Percentiles rank a stretch among this genome's conserved stretches.
Evolutionary conservation across 2,797 vertebrate genomes (phyloP).

Genomic region (Darevskia mixta): DNA sequence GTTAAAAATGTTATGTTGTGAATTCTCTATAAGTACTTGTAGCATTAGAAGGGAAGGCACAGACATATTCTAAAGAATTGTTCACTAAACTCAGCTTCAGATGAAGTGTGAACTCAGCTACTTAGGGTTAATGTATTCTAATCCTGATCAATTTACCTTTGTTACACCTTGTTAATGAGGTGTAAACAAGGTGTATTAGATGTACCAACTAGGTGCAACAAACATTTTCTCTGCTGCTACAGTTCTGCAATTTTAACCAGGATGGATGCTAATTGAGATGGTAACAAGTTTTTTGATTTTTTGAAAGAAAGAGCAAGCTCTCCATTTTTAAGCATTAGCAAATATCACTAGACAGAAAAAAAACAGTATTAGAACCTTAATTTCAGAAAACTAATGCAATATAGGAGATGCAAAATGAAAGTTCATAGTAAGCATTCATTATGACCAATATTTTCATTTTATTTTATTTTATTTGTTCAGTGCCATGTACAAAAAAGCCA

Average conservation of each 20-base stretch:
- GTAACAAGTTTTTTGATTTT: neutral
- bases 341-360: neutral
- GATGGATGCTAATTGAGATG: slow-evolving; percentile 32
- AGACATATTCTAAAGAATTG: neutral
- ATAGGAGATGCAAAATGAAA: neutral
- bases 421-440: neutral
- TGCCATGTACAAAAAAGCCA: too few species aligned
- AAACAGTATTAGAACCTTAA: neutral
- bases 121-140: slow-evolving; percentile 39
- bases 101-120: slow-evolving; percentile 15
- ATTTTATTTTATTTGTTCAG: too few species aligned
- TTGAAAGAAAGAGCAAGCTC: neutral
- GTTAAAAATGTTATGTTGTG: neutral
- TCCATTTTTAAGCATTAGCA: neutral
- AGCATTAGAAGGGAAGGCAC: neutral
- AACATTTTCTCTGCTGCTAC: slow-evolving; percentile 21
- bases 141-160: slow-evolving; percentile 29
- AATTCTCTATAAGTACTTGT: neutral
- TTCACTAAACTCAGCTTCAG: slow-evolving; percentile 5
- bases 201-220: slow-evolving; percentile 24
- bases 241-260: slow-evolving; percentile 19
- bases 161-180: slow-evolving; percentile 36
- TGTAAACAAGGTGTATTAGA: slow-evolving; percentile 38
- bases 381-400: neutral
- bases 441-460: too few species aligned